Conservation (phyloP, 2,113 vertebrate species). For the Ptilonorhynchus violaceus region DNA sequence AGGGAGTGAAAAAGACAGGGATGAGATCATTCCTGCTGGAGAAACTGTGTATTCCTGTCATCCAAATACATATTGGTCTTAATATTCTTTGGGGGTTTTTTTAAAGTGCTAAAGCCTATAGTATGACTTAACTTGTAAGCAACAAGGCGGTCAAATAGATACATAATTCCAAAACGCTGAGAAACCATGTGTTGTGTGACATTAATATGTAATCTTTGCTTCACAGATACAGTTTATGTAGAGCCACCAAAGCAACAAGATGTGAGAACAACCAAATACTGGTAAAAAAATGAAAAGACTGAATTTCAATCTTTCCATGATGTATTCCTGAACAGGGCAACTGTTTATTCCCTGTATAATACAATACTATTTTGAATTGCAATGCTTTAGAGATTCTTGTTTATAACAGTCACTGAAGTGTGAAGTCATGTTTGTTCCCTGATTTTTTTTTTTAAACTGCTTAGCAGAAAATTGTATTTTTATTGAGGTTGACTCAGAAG, state of each 20-base stretch:
- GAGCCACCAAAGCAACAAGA: slow-evolving; percentile 77
- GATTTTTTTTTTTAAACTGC: background rate
- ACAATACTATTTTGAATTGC: slow-evolving; percentile 48
- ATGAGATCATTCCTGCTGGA: background rate
- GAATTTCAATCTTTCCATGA: slow-evolving; percentile 33
- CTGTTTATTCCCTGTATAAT: slow-evolving; percentile 54
- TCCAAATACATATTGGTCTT: background rate
- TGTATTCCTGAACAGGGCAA: slow-evolving; percentile 57
- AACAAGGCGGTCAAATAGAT: background rate
- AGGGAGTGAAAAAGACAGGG: background rate
- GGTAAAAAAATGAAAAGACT: slow-evolving; percentile 57
- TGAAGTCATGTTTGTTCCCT: slow-evolving; percentile 45
- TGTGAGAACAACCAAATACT: slow-evolving; percentile 77
- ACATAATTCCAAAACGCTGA: background rate
- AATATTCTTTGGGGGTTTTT: background rate
- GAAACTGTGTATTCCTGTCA: background rate
- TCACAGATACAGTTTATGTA: slow-evolving; percentile 96
- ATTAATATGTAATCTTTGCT: slow-evolving; percentile 22
- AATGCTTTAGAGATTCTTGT: slow-evolving; percentile 64
- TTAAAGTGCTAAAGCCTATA: background rate
- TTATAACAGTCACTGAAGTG: slow-evolving; percentile 66
- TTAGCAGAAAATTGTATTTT: slow-evolving; percentile 18
- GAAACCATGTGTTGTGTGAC: background rate
- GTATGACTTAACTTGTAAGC: background rate
- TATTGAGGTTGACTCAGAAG: slow-evolving; percentile 8